Evolutionary conservation across 1,140 invertebrate genomes (phyloP).

Genomic region (Drosophila insularis): DNA sequence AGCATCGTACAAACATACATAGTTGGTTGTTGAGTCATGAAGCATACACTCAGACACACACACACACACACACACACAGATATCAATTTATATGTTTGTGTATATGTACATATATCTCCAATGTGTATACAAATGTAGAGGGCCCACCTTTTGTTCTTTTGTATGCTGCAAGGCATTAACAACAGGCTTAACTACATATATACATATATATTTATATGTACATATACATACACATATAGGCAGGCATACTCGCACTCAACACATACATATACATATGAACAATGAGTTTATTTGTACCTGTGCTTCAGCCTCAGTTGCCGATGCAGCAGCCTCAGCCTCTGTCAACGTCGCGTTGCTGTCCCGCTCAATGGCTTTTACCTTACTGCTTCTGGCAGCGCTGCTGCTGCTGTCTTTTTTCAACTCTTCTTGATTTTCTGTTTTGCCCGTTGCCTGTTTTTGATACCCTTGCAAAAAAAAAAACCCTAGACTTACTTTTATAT

Average conservation of each 20-base stretch:
- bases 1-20: conserved; percentile 44
- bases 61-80: conserved; percentile 7
- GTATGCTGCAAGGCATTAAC: conserved; percentile 57
- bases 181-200: conserved; percentile 60
- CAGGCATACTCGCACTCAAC: no score
- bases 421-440: background rate
- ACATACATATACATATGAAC: conserved; percentile 13
- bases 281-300: conserved; percentile 38
- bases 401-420: background rate
- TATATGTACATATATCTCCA: no score
- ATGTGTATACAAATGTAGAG: background rate
- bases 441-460: conserved; percentile 19
- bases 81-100: background rate
- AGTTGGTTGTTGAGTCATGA: conserved; percentile 59
- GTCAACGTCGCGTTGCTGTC: conserved; percentile 14
- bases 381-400: conserved; percentile 22
- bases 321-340: conserved; percentile 33
- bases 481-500: no score
- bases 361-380: conserved; percentile 51
- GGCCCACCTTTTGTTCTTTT: conserved; percentile 70
- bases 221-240: background rate
- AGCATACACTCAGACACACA: conserved; percentile 17
- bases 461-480: conserved; percentile 30
- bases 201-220: conserved; percentile 16
- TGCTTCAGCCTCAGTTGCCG: conserved; percentile 35